Percentiles rank a stretch among this genome's conserved stretches.
Conservation (phyloP, 2,888 invertebrate genomes). For the Mythimna loreyi region DNA sequence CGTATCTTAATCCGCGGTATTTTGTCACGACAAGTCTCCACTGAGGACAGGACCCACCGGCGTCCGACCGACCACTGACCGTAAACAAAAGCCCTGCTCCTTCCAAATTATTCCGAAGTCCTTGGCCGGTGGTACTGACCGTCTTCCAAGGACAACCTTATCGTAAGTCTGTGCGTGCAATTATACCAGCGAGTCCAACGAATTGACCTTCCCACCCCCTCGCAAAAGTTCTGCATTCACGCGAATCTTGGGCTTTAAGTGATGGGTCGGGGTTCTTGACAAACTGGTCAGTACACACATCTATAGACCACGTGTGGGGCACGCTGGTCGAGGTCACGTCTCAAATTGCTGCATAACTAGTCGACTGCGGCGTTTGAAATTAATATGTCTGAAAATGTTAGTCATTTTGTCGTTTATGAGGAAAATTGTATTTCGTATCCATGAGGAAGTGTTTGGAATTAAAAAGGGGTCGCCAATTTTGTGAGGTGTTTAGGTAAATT, state of each 20-base stretch:
- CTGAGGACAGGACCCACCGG: conserved; percentile 71
- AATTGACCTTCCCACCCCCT: conserved; percentile 67
- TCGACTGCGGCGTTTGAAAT: conserved; percentile 88
- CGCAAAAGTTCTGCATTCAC: conserved; percentile 67
- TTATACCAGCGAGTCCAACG: conserved; percentile 75
- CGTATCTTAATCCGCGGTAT: conserved; percentile 85
- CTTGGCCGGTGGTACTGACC: conserved; percentile 86
- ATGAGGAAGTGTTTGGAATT: conserved; percentile 60
- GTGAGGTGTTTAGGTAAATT: conserved; percentile 1
- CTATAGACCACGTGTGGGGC: conserved; percentile 72
- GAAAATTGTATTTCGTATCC: conserved; percentile 67
- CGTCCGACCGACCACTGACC: conserved; percentile 80
- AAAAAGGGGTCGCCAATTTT: conserved; percentile 40
- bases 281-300: conserved; percentile 66
- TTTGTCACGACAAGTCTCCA: conserved; percentile 66
- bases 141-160: conserved; percentile 83
- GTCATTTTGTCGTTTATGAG: conserved; percentile 73
- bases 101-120: conserved; percentile 83
- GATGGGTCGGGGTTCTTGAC: conserved; percentile 67
- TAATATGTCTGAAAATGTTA: conserved; percentile 81
- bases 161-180: conserved; percentile 83
- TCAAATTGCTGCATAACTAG: conserved; percentile 89
- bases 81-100: conserved; percentile 77
- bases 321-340: conserved; percentile 84
- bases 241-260: conserved; percentile 57